Conservation (phyloP, 2,113 vertebrate genomes). For the Antechinus flavipes region DNA sequence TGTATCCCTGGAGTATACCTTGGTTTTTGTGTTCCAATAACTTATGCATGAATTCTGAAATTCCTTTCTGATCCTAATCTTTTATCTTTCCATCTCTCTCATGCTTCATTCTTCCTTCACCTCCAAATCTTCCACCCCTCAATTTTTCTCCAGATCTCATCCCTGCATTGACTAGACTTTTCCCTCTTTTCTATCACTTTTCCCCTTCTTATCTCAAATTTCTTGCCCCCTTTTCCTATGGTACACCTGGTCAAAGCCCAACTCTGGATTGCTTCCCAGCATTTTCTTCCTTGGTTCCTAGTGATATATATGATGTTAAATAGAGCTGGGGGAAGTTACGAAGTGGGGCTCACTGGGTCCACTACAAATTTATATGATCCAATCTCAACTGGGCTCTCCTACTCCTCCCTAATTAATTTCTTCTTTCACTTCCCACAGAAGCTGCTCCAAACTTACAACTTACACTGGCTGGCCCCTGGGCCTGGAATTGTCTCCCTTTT, state of each 20-base stretch:
- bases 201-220: background rate
- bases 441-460: too few relatives aligned
- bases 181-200: background rate
- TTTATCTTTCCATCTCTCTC: background rate
- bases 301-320: background rate
- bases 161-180: background rate
- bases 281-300: background rate
- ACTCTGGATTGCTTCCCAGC: background rate
- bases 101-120: background rate
- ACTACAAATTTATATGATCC: background rate
- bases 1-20: background rate
- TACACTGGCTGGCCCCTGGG: too few relatives aligned
- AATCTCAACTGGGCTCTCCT: background rate
- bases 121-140: background rate
- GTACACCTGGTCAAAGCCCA: background rate
- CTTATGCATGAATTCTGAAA: background rate
- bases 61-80: background rate
- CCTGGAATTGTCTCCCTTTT: too few relatives aligned
- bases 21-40: background rate
- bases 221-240: background rate
- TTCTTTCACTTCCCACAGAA: too few relatives aligned
- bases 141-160: background rate
- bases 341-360: background rate
- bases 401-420: too few relatives aligned
- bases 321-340: background rate